phyloP scores from a whole-genome alignment of 2,888 invertebrate genomes.

The Quadriops clusia region DNA sequence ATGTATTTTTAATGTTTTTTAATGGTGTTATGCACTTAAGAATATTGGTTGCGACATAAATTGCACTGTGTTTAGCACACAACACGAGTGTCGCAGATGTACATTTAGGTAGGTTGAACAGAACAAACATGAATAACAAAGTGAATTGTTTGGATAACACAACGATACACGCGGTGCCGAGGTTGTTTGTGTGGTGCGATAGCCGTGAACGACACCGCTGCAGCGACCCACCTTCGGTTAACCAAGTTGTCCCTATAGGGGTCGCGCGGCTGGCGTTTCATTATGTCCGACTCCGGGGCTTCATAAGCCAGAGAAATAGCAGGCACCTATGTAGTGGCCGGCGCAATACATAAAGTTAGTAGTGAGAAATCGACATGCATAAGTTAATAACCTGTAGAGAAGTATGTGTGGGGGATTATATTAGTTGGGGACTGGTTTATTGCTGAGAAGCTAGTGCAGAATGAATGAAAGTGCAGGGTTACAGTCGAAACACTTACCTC shows the following conservation, averaged over 20 bases:
- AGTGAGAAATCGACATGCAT: conserved; percentile 28
- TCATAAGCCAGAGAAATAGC: conserved; percentile 99
- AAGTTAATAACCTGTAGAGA: conserved; percentile 22
- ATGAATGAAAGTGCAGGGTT: conserved; percentile 22
- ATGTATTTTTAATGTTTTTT: too few species aligned
- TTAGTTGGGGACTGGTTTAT: conserved; percentile 2
- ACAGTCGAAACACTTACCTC: conserved; percentile 8
- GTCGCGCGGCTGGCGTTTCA: conserved; percentile 97
- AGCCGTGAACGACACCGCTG: conserved; percentile 18
- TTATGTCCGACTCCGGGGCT: conserved; percentile 97
- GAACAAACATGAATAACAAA: conserved; percentile 7
- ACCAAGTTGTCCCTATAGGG: conserved; percentile 97
- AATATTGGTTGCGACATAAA: too few species aligned
- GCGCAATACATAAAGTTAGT: conserved; percentile 31
- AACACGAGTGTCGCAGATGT: too few species aligned
- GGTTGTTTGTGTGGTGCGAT: conserved; percentile 35
- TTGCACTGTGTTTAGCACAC: too few species aligned
- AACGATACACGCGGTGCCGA: conserved; percentile 23
- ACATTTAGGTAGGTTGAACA: conserved; percentile 4
- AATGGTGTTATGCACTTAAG: too few species aligned
- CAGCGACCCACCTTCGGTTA: conserved; percentile 82
- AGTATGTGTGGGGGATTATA: conserved; percentile 18
- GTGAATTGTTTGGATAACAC: too few species aligned
- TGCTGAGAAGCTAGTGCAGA: conserved; percentile 23
- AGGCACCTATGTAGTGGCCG: conserved; percentile 70